phyloP scores from a whole-genome alignment of 2,797 vertebrate genomes.

The Pangasius krempfi region DNA sequence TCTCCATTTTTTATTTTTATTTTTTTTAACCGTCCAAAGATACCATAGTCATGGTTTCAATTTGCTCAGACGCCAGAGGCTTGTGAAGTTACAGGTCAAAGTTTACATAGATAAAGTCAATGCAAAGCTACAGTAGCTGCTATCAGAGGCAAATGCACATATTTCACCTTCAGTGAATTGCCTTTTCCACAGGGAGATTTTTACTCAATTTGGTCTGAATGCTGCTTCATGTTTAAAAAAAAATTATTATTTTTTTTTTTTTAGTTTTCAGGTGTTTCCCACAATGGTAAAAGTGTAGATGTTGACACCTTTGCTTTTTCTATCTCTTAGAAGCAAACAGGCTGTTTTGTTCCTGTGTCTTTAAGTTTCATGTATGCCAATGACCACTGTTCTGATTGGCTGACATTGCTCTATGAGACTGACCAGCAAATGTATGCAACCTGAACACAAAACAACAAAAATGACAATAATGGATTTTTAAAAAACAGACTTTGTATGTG shows the following conservation, averaged over 20 bases:
- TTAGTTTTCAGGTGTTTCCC: neutral
- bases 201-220: neutral
- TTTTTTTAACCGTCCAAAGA: neutral
- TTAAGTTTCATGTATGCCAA: neutral
- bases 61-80: neutral
- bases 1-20: neutral
- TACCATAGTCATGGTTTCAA: neutral
- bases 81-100: constrained; percentile 15
- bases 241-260: too few relatives aligned
- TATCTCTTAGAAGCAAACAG: neutral
- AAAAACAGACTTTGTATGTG: neutral
- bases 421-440: neutral
- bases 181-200: neutral
- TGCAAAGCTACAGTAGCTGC: neutral
- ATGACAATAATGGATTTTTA: too few relatives aligned
- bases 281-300: neutral
- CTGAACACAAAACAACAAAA: neutral
- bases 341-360: neutral
- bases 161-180: neutral
- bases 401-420: neutral
- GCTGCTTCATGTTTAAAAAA: neutral
- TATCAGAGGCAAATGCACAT: neutral
- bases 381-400: constrained; percentile 13
- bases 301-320: neutral
- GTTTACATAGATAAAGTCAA: constrained; percentile 29